phyloP scores from a whole-genome alignment of 2,888 invertebrate species.

The Protula sp. region DNA sequence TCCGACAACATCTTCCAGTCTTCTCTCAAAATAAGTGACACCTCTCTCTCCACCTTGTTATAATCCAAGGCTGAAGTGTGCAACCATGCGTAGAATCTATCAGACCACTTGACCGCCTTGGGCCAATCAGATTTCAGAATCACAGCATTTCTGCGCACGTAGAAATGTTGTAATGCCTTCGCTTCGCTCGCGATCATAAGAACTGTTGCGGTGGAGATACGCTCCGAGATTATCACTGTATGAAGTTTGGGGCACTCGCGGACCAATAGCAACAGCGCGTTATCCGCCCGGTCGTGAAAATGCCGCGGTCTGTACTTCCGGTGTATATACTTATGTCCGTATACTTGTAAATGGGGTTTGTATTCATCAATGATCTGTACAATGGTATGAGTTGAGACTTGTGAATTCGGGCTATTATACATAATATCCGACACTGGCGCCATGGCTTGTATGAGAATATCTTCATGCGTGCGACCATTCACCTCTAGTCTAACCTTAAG shows the following conservation, averaged over 20 bases:
- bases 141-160: conserved; percentile 68
- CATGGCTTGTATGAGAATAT: conserved; percentile 65
- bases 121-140: conserved; percentile 65
- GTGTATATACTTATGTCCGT: conserved; percentile 67
- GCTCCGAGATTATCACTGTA: conserved; percentile 68
- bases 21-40: conserved; percentile 62
- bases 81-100: conserved; percentile 66
- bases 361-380: conserved; percentile 63
- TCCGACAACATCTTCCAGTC: conserved; percentile 59
- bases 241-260: conserved; percentile 65
- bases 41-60: conserved; percentile 64
- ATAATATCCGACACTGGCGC: conserved; percentile 67
- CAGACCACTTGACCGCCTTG: conserved; percentile 63
- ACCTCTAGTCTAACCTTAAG: conserved; percentile 66
- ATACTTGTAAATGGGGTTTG: conserved; percentile 62
- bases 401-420: conserved; percentile 62
- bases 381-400: conserved; percentile 31
- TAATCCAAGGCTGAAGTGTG: conserved; percentile 63
- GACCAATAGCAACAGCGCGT: conserved; percentile 64
- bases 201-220: conserved; percentile 72
- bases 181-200: conserved; percentile 66
- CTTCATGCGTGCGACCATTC: conserved; percentile 10
- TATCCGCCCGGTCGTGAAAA: conserved; percentile 68
- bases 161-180: conserved; percentile 61
- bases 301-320: conserved; percentile 64